These are phyloP conservation scores for Gonioctena quinquepunctata DNA, from an alignment of 1,140 invertebrate species.

Conservation along the genomic window DNA sequence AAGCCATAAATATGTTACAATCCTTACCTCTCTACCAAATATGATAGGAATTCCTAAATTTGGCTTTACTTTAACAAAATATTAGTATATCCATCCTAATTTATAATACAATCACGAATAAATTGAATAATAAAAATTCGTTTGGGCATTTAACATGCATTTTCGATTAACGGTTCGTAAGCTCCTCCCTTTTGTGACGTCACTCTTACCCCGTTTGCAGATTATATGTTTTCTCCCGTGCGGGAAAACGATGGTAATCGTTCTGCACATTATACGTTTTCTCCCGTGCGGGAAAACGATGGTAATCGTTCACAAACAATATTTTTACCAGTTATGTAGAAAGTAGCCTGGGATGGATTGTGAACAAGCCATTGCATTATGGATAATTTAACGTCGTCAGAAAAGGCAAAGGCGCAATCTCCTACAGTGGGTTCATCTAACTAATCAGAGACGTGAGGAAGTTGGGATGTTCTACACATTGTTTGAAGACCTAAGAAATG, in stretches of 20 bases:
- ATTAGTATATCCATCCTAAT: too few species aligned
- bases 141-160: too few species aligned
- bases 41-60: too few species aligned
- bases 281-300: neutral
- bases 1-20: too few species aligned
- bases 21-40: too few species aligned
- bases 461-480: conserved; percentile 10
- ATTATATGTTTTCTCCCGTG: neutral
- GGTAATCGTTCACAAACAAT: neutral
- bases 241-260: neutral
- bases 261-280: neutral
- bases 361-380: conserved; percentile 1
- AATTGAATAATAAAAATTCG: too few species aligned
- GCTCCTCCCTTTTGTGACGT: too few species aligned
- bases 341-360: neutral
- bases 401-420: neutral
- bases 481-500: conserved; percentile 4
- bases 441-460: neutral
- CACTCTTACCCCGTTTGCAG: too few species aligned
- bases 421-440: neutral
- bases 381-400: neutral
- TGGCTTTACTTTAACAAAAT: too few species aligned
- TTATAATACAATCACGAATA: too few species aligned
- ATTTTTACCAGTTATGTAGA: neutral
- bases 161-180: too few species aligned